Conservation (phyloP, 2,113 vertebrate genomes). For the Eulacestoma nigropectus region DNA sequence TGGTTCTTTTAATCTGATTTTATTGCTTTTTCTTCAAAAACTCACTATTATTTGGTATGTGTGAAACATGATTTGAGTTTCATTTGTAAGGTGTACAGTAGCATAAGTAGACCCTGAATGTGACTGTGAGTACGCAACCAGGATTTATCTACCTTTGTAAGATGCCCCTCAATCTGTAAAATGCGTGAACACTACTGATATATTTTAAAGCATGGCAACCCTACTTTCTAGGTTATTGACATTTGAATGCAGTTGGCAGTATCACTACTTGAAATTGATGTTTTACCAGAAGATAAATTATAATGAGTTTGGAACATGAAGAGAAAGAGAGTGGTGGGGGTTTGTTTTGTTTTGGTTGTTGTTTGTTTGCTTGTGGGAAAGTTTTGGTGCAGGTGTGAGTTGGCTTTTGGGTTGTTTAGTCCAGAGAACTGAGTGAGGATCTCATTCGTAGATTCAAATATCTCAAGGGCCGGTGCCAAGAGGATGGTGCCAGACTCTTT, state of each 20-base stretch:
- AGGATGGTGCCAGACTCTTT: background rate
- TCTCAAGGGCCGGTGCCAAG: background rate
- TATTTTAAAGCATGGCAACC: background rate
- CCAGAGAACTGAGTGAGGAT: background rate
- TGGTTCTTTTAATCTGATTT: background rate
- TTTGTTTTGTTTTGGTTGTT: fast-evolving
- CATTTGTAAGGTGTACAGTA: background rate
- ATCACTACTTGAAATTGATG: background rate
- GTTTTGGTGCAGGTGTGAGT: background rate
- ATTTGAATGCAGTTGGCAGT: background rate
- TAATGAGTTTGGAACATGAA: background rate
- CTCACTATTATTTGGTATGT: background rate
- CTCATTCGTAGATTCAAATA: background rate
- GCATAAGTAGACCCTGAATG: background rate
- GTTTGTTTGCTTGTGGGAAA: background rate
- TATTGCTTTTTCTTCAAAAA: background rate
- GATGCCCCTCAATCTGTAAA: background rate
- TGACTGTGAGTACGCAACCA: background rate
- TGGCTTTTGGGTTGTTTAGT: background rate
- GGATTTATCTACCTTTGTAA: background rate
- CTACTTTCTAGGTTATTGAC: background rate
- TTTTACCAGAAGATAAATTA: background rate
- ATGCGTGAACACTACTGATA: background rate
- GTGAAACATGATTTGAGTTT: background rate
- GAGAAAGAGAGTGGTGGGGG: background rate